A percentile compares a stretch with the other conserved stretches of the same genome.
Conservation (phyloP, 2,113 vertebrate species). For the Solea senegalensis region DNA sequence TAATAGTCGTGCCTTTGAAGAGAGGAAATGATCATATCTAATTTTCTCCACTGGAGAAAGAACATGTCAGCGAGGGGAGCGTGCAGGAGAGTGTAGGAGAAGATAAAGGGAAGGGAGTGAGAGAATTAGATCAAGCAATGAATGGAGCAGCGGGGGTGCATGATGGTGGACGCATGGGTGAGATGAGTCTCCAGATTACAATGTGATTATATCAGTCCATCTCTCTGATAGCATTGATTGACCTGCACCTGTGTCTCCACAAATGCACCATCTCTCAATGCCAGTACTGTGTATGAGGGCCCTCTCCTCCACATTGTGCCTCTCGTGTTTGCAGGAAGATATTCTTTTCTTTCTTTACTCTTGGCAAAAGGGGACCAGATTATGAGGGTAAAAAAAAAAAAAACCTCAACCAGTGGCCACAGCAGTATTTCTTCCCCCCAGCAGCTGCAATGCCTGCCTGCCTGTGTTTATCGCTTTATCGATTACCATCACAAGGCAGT, state of each 20-base stretch:
- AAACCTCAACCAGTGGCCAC: conserved; percentile 57
- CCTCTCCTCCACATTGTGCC: conserved; percentile 13
- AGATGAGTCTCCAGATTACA: conserved; percentile 65
- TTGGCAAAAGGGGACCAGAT: conserved; percentile 51
- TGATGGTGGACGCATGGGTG: not conserved
- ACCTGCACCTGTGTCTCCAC: conserved; percentile 58
- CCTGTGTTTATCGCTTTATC: conserved; percentile 76
- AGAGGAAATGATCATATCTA: conserved; percentile 72
- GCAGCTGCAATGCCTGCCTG: conserved; percentile 62
- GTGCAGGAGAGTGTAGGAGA: conserved; percentile 31
- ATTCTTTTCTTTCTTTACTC: conserved; percentile 25
- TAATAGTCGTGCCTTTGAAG: conserved; percentile 77
- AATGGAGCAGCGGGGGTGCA: conserved; percentile 42
- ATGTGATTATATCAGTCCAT: conserved; percentile 70
- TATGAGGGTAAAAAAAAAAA: conserved; percentile 35
- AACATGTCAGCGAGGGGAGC: conserved; percentile 50
- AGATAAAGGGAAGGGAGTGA: conserved; percentile 61
- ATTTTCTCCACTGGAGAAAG: conserved; percentile 69
- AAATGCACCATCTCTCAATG: conserved; percentile 15
- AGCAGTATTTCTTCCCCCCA: conserved; percentile 64
- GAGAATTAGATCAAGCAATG: conserved; percentile 64
- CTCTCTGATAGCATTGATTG: conserved; percentile 65
- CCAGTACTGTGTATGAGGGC: conserved; percentile 4
- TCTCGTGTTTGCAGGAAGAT: conserved; percentile 15
- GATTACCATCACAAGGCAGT: conserved; percentile 80